A percentile compares a stretch with the other conserved stretches of the same genome.
These are phyloP conservation scores for Tragelaphus imberbis DNA, from an alignment of 2,113 vertebrate species.

Conservation along the genomic window DNA sequence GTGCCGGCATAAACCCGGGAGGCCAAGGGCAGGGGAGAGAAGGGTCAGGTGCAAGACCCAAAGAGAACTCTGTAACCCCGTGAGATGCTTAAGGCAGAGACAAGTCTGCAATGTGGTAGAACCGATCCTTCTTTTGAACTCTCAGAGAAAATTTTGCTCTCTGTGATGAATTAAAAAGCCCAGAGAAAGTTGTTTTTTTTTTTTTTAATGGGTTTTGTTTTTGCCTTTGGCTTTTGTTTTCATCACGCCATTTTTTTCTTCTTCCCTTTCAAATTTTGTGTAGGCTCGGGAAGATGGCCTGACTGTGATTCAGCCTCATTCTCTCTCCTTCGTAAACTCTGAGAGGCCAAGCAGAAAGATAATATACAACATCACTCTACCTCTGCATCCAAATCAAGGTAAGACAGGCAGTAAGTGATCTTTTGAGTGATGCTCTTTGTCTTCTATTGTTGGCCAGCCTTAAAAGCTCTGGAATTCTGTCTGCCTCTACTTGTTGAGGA, in stretches of 20 bases:
- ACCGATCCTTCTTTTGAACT: not conserved
- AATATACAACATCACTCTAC: slow-evolving; percentile 91
- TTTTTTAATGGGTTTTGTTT: not conserved
- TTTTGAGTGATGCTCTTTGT: not conserved
- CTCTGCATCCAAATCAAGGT: slow-evolving; percentile 90
- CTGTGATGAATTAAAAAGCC: not conserved
- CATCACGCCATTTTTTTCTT: not conserved
- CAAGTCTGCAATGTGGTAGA: not conserved
- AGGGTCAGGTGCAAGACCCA: not conserved
- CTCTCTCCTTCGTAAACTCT: slow-evolving; percentile 90
- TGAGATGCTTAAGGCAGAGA: not conserved
- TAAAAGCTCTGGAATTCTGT: not conserved
- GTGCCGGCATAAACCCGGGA: not conserved
- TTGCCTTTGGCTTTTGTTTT: slow-evolving; percentile 58
- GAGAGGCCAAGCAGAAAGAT: slow-evolving; percentile 87
- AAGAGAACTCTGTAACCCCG: not conserved
- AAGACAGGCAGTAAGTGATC: slow-evolving; percentile 27
- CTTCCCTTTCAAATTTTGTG: slow-evolving; percentile 23
- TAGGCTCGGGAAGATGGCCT: slow-evolving; percentile 92
- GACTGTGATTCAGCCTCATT: slow-evolving; percentile 88
- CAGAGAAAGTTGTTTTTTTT: not conserved
- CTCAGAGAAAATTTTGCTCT: not conserved
- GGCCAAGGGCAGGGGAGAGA: not conserved
- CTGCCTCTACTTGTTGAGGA: not conserved
- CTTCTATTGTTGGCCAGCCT: not conserved